These are phyloP conservation scores for Pterostichus madidus DNA, from an alignment of 2,888 invertebrate genomes.

Conservation along the genomic window DNA sequence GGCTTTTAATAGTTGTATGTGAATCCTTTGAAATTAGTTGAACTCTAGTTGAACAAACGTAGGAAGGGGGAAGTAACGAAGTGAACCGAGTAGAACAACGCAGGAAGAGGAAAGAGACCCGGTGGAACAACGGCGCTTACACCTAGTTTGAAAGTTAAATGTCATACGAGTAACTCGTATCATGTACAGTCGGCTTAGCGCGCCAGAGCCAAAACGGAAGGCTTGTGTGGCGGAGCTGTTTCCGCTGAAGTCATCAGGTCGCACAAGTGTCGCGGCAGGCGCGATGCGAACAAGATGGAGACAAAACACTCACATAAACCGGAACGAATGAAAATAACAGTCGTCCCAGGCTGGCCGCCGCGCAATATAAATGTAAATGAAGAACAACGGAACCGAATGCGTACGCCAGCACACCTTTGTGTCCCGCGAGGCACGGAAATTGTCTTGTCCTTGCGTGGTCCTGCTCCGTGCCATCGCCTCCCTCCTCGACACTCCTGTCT, in stretches of 20 bases:
- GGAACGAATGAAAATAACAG: conserved; percentile 72
- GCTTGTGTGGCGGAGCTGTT: conserved; percentile 15
- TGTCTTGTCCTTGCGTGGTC: conserved; percentile 48
- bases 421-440: conserved; percentile 40
- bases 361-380: conserved; percentile 74
- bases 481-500: too few species aligned
- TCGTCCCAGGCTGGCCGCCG: conserved; percentile 68
- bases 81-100: too few species aligned
- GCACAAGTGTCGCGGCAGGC: conserved; percentile 69
- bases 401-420: conserved; percentile 41
- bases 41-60: background rate
- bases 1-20: too few species aligned
- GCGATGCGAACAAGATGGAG: conserved; percentile 70
- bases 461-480: background rate
- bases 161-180: conserved; percentile 45
- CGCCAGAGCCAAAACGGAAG: background rate
- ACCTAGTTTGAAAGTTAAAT: conserved; percentile 52
- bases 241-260: conserved; percentile 70
- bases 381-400: conserved; percentile 61
- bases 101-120: conserved; percentile 3
- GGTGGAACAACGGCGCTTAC: conserved; percentile 26
- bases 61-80: too few species aligned
- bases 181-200: conserved; percentile 16
- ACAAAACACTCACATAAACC: conserved; percentile 72
- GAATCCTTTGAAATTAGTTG: too few species aligned